phyloP scores from a whole-genome alignment of 2,113 vertebrate species.

The Periophthalmodon schlosseri region DNA sequence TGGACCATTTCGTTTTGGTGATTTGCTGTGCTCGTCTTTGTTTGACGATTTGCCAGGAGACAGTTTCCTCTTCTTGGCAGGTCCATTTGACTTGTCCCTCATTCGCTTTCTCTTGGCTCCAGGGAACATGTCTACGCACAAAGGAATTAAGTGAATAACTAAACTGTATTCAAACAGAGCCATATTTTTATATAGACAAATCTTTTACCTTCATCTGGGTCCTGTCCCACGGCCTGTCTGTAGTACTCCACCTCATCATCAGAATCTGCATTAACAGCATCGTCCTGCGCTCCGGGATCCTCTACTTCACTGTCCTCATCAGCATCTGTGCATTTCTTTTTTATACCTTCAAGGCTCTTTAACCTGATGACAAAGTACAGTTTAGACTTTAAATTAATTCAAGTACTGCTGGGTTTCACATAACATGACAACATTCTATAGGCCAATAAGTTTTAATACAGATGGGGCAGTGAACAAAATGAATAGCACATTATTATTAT shows the following conservation, averaged over 20 bases:
- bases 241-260: constrained; percentile 90
- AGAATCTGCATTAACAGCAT: constrained; percentile 61
- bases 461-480: no score
- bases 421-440: no score
- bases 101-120: constrained; percentile 56
- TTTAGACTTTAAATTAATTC: neutral
- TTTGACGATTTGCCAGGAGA: neutral
- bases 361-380: constrained; percentile 68
- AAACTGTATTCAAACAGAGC: neutral
- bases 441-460: no score
- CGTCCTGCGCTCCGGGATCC: constrained; percentile 80
- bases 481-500: no score
- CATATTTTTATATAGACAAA: neutral
- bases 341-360: constrained; percentile 86
- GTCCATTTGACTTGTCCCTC: constrained; percentile 27
- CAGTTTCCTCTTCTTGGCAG: constrained; percentile 69
- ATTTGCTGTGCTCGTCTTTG: constrained; percentile 26
- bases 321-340: constrained; percentile 56
- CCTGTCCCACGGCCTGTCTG: constrained; percentile 86
- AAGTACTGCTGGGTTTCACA: no score
- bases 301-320: constrained; percentile 83
- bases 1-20: constrained; percentile 23
- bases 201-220: constrained; percentile 85
- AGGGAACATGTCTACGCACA: constrained; percentile 77
- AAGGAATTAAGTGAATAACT: neutral